Conservation (phyloP, 92 coral and sea anemone genomes). For the Palythoa heliodiscus region DNA sequence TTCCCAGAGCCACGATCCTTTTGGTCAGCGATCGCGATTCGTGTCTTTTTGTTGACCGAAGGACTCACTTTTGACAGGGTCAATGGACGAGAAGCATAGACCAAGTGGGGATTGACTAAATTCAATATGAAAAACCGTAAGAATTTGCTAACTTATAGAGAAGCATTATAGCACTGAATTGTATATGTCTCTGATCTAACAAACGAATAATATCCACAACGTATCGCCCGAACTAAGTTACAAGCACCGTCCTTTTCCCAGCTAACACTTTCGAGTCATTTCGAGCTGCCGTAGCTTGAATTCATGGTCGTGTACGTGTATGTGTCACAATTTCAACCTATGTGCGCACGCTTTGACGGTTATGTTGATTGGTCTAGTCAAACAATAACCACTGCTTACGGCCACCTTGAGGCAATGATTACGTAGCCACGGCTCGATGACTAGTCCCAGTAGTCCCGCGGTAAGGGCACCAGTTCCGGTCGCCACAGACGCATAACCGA, state of each 20-base stretch:
- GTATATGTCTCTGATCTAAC: too few relatives aligned
- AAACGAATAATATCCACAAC: too few relatives aligned
- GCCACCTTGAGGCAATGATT: conserved; percentile 77
- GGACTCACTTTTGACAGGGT: too few relatives aligned
- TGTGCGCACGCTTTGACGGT: conserved; percentile 31
- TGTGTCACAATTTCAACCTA: conserved; percentile 15
- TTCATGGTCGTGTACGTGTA: neutral
- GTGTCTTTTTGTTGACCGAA: too few relatives aligned
- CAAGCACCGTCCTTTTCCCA: neutral
- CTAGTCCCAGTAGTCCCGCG: conserved; percentile 81
- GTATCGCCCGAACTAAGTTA: neutral
- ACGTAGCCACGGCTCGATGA: conserved; percentile 82
- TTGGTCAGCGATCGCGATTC: too few relatives aligned
- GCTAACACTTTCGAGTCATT: neutral
- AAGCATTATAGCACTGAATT: too few relatives aligned
- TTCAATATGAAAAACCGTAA: too few relatives aligned
- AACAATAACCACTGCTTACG: conserved; percentile 60
- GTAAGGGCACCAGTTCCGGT: conserved; percentile 87
- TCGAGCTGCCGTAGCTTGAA: neutral
- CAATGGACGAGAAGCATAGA: too few relatives aligned
- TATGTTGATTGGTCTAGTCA: conserved; percentile 67
- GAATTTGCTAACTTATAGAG: too few relatives aligned
- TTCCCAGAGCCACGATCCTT: too few relatives aligned
- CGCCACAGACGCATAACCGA: conserved; percentile 88
- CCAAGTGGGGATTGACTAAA: too few relatives aligned